These are phyloP conservation scores for Pantherophis guttatus DNA, from an alignment of 2,113 vertebrate species.

Conservation along the genomic window DNA sequence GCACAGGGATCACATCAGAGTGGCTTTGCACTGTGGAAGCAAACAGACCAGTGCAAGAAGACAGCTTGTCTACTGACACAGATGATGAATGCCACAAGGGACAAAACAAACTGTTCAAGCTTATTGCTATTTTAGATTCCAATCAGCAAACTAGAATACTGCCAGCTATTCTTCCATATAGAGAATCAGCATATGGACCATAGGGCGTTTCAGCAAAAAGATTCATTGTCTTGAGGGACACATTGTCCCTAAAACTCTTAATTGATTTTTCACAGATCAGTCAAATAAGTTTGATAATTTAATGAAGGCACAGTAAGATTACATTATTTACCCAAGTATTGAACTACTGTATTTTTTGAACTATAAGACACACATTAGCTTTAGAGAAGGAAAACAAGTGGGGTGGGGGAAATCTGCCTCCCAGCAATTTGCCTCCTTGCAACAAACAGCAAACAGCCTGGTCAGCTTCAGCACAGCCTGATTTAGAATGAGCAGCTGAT, in stretches of 20 bases:
- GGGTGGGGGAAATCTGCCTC: too few species aligned
- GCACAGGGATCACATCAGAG: neutral
- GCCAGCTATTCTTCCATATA: neutral
- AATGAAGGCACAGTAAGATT: neutral
- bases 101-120: slow-evolving; percentile 14
- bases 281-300: neutral
- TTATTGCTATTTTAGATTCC: slow-evolving; percentile 27
- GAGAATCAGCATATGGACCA: slow-evolving; percentile 1
- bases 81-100: slow-evolving; percentile 45
- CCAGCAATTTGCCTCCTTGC: too few species aligned
- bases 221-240: accelerated
- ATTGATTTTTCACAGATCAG: neutral
- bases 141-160: slow-evolving; percentile 3
- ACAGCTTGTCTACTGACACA: slow-evolving; percentile 26
- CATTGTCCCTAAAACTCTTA: neutral
- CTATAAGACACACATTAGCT: too few species aligned
- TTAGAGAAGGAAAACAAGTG: too few species aligned
- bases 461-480: too few species aligned
- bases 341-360: neutral
- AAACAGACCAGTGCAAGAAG: neutral
- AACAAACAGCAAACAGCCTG: too few species aligned
- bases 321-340: neutral
- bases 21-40: neutral
- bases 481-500: too few species aligned
- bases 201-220: neutral